phyloP scores from a whole-genome alignment of 1,140 invertebrate species.

The Ceratitis capitata region DNA sequence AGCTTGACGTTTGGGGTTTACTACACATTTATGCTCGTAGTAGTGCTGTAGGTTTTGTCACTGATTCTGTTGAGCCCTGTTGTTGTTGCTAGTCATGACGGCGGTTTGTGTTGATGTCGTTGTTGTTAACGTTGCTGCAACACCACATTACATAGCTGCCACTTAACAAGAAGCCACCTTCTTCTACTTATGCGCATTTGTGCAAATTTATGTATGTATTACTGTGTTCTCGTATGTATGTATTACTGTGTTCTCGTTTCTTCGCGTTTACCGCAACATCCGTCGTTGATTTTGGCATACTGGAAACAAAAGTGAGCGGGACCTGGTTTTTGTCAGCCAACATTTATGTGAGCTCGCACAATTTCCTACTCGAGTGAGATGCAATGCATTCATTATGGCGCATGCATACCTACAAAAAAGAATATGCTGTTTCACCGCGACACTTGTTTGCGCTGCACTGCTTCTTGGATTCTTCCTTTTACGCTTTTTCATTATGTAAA shows the following conservation, averaged over 20 bases:
- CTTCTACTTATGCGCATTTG: background rate
- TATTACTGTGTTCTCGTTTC: background rate
- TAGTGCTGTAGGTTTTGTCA: background rate
- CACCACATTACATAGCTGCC: background rate
- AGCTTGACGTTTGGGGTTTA: background rate
- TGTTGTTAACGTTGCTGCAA: background rate
- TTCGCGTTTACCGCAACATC: background rate
- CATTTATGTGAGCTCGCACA: constrained; percentile 23
- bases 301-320: background rate
- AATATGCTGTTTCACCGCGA: background rate
- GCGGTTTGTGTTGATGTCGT: background rate
- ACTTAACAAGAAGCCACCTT: background rate
- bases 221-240: background rate
- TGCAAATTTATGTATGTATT: background rate
- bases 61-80: too few species aligned
- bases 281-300: constrained; percentile 11
- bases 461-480: constrained; percentile 10
- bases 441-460: background rate
- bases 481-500: constrained; percentile 35
- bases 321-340: constrained; percentile 8
- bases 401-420: background rate
- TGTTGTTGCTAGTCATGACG: background rate
- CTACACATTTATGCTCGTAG: background rate
- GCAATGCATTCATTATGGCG: constrained; percentile 8
- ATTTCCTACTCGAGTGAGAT: constrained; percentile 25